These are phyloP conservation scores for Thecophora atra DNA, from an alignment of 2,888 invertebrate genomes.

Conservation along the genomic window DNA sequence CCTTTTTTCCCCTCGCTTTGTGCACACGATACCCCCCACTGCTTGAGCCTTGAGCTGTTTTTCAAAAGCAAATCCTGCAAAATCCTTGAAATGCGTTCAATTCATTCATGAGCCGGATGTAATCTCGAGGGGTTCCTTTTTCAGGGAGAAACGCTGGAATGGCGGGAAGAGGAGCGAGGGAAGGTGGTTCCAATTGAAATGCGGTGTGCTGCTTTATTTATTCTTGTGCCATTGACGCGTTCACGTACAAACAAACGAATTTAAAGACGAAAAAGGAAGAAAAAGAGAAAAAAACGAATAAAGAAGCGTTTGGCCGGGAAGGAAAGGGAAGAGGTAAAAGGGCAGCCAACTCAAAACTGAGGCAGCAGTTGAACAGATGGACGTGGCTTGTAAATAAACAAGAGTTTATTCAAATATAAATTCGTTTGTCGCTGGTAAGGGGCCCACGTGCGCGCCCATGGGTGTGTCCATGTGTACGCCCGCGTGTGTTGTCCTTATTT, in stretches of 20 bases:
- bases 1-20: background rate
- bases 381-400: no score
- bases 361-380: background rate
- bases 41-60: background rate
- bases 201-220: slow-evolving; percentile 20
- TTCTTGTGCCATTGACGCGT: slow-evolving; percentile 25
- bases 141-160: no score
- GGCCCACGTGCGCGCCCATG: no score
- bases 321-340: background rate
- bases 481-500: background rate
- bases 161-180: no score
- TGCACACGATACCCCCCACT: no score
- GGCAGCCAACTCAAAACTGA: background rate
- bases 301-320: no score
- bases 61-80: background rate
- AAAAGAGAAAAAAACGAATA: no score
- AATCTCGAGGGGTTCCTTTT: no score
- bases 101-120: background rate
- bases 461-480: background rate
- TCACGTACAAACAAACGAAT: background rate
- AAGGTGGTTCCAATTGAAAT: background rate
- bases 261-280: background rate
- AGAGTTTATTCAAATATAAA: no score
- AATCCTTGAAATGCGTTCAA: background rate
- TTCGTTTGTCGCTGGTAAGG: no score